Evolutionary conservation across 2,113 vertebrate species (phyloP).

Genomic region (Rhynchomys soricoides): DNA sequence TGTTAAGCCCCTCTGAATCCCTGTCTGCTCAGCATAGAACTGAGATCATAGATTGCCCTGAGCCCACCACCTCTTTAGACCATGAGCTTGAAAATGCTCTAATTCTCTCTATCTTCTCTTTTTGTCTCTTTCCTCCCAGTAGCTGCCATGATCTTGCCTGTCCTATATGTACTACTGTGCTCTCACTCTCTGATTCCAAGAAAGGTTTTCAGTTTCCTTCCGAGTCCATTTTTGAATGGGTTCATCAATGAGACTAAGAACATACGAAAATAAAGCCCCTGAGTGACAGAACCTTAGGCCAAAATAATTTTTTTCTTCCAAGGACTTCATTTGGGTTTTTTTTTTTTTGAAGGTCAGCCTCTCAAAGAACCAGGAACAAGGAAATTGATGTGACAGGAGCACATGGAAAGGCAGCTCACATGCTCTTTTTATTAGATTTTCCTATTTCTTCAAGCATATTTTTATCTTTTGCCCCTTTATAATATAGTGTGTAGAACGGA

Average conservation of each 20-base stretch:
- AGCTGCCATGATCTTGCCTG: not conserved
- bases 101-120: not conserved
- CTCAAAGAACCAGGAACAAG: not conserved
- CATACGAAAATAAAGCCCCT: not conserved
- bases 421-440: not conserved
- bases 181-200: not conserved
- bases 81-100: not conserved
- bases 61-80: not conserved
- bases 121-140: not conserved
- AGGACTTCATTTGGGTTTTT: not conserved
- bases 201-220: not conserved
- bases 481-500: not conserved
- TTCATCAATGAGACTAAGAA: not conserved
- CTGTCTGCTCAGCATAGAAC: not conserved
- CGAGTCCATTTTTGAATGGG: not conserved
- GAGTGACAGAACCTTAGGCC: not conserved
- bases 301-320: not conserved
- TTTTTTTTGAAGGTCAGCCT: not conserved
- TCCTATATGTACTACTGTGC: too few species aligned
- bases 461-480: not conserved
- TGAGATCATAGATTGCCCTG: not conserved
- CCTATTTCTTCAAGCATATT: not conserved
- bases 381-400: not conserved
- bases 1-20: not conserved
- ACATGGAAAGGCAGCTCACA: not conserved